Evolutionary conservation across 2,113 vertebrate genomes (phyloP), one percentile per base, ranked within the genome.

Genomic region (Chloropsis cyanopogon): DNA sequence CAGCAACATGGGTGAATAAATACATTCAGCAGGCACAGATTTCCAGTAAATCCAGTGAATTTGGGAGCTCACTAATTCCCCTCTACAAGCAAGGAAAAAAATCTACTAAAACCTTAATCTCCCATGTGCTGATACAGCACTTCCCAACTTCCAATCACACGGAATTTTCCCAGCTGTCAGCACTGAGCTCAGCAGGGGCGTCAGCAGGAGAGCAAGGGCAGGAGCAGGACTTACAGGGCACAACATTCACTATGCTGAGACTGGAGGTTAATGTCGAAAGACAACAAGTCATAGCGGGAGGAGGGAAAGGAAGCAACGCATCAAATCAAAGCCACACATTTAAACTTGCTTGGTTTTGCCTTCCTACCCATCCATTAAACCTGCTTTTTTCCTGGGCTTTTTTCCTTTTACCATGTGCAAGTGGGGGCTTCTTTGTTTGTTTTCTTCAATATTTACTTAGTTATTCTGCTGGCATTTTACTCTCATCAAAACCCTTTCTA

Each of bases 101-200:
- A 73, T 31, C 89, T 80, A 33, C 89, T 93, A 72, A 96, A 95
- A 28, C 83, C 82, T 93, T 96, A 88, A 96, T 95, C 94, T 90
- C 49, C 64, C n/a, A 35, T n/a, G 41, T 68, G 93, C 96, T 96
- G 93, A 92, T 57, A 42, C 80, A 94, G 92, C 92, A 89, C 31
- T 96, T 95, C 71, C 75, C 47, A 64, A 82, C 35, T 85, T 72
- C 70, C 50, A 66, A 63, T 89, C 70, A 46, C 88, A 52, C 9
- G 4, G 26, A 56, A 60, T 63, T 52, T 66, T 53, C 20, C 46
- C 65, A 83, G 69, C 68, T 78, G 79, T 90, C 82, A 94, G 82
- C 83, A 63, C 77, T 54, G 28, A 75, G 81, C 86, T 86, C 92
- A 47, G 82, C 9, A 8, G 65, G 61, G 66, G 37, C 12, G 4